A percentile compares a stretch with the other conserved stretches of the same genome.
phyloP scores from a whole-genome alignment of 2,113 vertebrate species.

The Crotophaga sulcirostris region DNA sequence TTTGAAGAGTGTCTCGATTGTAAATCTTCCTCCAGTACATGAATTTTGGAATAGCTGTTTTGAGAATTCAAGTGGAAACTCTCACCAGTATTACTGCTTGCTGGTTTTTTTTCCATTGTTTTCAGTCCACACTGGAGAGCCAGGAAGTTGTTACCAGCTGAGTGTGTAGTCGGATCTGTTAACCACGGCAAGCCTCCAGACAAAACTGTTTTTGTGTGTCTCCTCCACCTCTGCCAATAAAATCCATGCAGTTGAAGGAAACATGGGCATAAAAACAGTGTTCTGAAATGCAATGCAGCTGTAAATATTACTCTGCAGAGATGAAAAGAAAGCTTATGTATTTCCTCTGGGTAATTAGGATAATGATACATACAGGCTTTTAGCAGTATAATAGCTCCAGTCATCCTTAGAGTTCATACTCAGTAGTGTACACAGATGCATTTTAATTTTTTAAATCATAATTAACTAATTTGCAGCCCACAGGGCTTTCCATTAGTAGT shows the following conservation, averaged over 20 bases:
- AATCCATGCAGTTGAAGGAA: conserved; percentile 26
- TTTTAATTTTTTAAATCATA: neutral
- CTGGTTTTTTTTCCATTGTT: neutral
- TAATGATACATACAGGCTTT: neutral
- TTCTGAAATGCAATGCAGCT: neutral
- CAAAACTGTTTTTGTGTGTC: conserved; percentile 23
- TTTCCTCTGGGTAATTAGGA: conserved; percentile 9
- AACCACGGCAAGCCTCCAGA: conserved; percentile 28
- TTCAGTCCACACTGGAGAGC: neutral
- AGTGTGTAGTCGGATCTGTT: neutral
- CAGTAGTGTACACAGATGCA: neutral
- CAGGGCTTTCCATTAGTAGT: neutral
- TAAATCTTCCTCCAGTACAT: neutral
- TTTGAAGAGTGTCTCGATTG: neutral
- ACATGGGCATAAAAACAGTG: conserved; percentile 10
- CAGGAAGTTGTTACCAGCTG: conserved; percentile 40
- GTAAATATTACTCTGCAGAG: conserved; percentile 31
- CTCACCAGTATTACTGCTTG: neutral
- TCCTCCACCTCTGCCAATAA: conserved; percentile 32
- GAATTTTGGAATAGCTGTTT: conserved; percentile 9
- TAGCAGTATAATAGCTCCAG: neutral
- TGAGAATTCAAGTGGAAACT: conserved; percentile 40
- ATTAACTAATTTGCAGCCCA: neutral
- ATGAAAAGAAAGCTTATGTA: conserved; percentile 11
- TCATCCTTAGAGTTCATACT: neutral